Evolutionary conservation across 2,888 invertebrate genomes (phyloP).

Genomic region (Caenorhabditis drosophilae): DNA sequence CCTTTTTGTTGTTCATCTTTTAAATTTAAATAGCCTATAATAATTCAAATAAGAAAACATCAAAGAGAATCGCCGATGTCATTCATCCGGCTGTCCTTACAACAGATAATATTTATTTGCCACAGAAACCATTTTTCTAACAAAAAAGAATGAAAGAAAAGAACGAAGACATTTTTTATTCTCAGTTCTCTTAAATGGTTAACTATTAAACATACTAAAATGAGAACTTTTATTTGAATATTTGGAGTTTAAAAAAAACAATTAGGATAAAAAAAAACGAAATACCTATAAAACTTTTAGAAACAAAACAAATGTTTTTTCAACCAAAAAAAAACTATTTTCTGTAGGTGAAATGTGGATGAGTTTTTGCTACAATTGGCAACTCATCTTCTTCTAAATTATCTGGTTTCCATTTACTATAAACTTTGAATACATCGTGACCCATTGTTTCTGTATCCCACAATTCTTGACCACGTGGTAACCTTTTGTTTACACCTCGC

Average conservation of each 20-base stretch:
- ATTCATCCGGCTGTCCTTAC: slow-evolving; percentile 16
- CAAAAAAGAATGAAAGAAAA: not conserved
- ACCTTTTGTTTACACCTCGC: slow-evolving; percentile 56
- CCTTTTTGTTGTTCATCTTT: too few relatives aligned
- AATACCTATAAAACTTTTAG: not conserved
- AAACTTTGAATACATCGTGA: slow-evolving; percentile 62
- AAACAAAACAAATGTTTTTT: not conserved
- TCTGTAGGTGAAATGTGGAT: slow-evolving; percentile 58
- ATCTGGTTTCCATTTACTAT: slow-evolving; percentile 66
- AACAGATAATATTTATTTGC: slow-evolving; percentile 41
- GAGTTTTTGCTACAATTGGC: slow-evolving; percentile 49
- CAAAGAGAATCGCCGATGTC: slow-evolving; percentile 22
- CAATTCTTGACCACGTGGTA: slow-evolving; percentile 65
- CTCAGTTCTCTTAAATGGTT: too few relatives aligned
- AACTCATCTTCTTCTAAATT: slow-evolving; percentile 36
- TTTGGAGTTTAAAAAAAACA: too few relatives aligned
- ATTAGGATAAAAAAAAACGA: slow-evolving; percentile 3
- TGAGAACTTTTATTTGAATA: too few relatives aligned
- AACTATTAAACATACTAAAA: too few relatives aligned
- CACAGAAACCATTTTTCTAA: slow-evolving; percentile 1
- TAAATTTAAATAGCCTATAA: too few relatives aligned
- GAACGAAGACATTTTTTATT: not conserved
- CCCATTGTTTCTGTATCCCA: slow-evolving; percentile 68
- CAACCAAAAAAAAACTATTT: too few relatives aligned
- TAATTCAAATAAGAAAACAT: slow-evolving; percentile 18